Evolutionary conservation across 1,140 invertebrate species (phyloP).

Genomic region (Formica selysi): DNA sequence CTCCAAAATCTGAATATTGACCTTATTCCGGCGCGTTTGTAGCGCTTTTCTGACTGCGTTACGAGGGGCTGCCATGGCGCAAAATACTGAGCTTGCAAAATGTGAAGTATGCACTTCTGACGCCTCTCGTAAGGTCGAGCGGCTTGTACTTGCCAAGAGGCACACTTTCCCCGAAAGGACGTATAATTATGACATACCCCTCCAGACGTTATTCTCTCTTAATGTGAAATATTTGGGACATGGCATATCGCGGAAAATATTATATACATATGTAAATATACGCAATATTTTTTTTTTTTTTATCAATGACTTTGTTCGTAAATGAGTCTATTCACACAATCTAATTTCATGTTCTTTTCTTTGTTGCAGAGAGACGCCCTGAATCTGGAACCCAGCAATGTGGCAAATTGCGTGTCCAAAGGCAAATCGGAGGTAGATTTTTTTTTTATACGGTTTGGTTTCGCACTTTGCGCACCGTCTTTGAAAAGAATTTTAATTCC

Average conservation of each 20-base stretch:
- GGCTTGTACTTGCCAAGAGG: slow-evolving; percentile 1
- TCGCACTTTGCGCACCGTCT: slow-evolving; percentile 11
- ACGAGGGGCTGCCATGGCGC: slow-evolving; percentile 26
- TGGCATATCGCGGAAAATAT: background rate
- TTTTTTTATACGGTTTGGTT: slow-evolving; percentile 22
- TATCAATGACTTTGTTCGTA: background rate
- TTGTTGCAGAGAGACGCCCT: slow-evolving; percentile 91
- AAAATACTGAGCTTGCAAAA: slow-evolving; percentile 57
- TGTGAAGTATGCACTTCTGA: slow-evolving; percentile 68
- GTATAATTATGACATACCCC: slow-evolving; percentile 50
- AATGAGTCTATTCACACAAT: background rate
- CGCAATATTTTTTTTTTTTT: background rate
- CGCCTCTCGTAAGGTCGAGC: slow-evolving; percentile 64
- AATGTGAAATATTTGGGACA: background rate
- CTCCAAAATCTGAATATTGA: slow-evolving; percentile 55
- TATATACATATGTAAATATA: background rate
- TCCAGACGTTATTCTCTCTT: slow-evolving; percentile 39
- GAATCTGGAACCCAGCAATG: slow-evolving; percentile 91
- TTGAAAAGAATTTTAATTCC: slow-evolving; percentile 59
- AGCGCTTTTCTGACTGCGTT: slow-evolving; percentile 31
- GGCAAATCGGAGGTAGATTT: slow-evolving; percentile 93
- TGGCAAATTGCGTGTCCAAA: slow-evolving; percentile 93
- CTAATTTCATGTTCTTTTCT: slow-evolving; percentile 53
- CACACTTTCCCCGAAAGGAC: slow-evolving; percentile 38
- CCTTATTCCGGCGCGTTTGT: slow-evolving; percentile 64